These are phyloP conservation scores for Rynchops niger DNA, from an alignment of 2,113 vertebrate genomes.

Conservation along the genomic window DNA sequence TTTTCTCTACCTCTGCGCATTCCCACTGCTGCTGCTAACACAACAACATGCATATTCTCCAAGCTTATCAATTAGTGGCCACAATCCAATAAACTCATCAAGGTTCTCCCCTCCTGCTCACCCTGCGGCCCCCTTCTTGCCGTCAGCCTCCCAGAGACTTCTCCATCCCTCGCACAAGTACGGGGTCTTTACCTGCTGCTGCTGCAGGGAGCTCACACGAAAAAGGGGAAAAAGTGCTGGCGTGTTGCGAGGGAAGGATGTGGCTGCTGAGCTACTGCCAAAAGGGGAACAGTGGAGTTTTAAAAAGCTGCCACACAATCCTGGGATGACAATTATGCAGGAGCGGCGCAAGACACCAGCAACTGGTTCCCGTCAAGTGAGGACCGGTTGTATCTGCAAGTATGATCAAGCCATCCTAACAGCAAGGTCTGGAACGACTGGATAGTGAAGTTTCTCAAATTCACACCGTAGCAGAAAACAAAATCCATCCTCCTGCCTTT, in stretches of 20 bases:
- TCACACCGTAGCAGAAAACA: neutral
- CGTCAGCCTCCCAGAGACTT: neutral
- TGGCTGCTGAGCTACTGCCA: slow-evolving; percentile 32
- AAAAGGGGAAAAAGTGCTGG: neutral
- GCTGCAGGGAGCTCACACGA: neutral
- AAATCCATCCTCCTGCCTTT: neutral
- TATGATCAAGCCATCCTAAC: neutral
- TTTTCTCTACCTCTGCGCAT: neutral
- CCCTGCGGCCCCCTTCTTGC: neutral
- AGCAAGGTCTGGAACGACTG: neutral
- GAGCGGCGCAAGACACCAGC: neutral
- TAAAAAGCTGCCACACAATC: neutral
- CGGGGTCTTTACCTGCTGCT: neutral
- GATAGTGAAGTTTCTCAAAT: neutral
- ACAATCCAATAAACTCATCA: neutral
- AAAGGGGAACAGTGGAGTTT: neutral
- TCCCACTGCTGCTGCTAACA: neutral
- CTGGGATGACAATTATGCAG: neutral
- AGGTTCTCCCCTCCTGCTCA: neutral
- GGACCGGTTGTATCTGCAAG: slow-evolving; percentile 22
- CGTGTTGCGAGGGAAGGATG: neutral
- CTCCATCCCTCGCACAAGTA: accelerated
- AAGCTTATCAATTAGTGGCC: neutral
- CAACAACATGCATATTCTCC: neutral
- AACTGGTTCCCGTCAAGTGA: neutral